Evolutionary conservation across 2,888 invertebrate genomes (phyloP), one percentile per base, ranked within the genome.

Genomic region (Drosophila leonis): DNA sequence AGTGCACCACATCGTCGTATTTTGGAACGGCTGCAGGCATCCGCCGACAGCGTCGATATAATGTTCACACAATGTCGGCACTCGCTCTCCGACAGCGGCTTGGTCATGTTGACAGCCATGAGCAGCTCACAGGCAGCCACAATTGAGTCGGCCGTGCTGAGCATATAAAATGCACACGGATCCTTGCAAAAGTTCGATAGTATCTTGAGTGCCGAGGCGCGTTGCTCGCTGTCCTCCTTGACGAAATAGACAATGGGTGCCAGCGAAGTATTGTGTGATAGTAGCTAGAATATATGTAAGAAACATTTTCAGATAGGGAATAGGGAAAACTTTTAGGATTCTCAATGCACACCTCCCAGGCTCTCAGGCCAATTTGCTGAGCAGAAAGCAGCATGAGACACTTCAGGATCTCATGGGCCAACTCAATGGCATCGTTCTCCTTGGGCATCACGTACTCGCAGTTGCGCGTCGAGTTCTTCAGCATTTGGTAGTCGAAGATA

Each of bases 11-110:
- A 92, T 0, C 92, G 87, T 2, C 93, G 85, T 37, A 93, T 92
- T 77, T 93, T 93, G 1, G 93, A 91, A 2, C 93, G 91, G 72
- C 93, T 93, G 59, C 93, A 93, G 1, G 93, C 92, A 80, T 93
- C 93, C 0, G 90, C 88, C 0, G 93, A 92, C 18, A 93, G 65
- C n/a, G 91, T 88, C 31, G 91, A 91, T 56, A 93, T 91, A 4
- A 93, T 91, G 54, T 90, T 92, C 12, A 93, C 90, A 63, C 93
- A 93, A 71, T 92, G 88, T 7, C 91, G 82, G 39, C 79, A 80
- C 67, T 93, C 93, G 24, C 91, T 88, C 55, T 90, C 91, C 6
- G 88, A 80, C 0, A 93, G 69, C 0, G 91, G 90, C 41, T 76
- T 88, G 31, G 78, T 61, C 86, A 92, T 82, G 48, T 91, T 85